A percentile compares a stretch with the other conserved stretches of the same genome.
These are phyloP conservation scores for Myathropa florea DNA, from an alignment of 2,888 invertebrate species.

Conservation along the genomic window DNA sequence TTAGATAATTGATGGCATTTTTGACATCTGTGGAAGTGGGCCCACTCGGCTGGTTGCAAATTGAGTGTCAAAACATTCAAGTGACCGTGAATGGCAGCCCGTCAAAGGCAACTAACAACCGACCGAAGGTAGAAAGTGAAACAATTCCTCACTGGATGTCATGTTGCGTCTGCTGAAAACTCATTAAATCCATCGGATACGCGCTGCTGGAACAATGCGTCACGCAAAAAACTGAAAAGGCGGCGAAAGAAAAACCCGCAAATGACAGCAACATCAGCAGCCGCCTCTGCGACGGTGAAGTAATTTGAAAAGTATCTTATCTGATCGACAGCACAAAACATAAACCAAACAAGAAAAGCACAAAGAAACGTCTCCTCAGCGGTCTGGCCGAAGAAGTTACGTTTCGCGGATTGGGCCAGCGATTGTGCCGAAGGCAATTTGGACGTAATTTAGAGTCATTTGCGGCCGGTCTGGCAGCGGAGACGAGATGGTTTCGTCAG, in stretches of 20 bases:
- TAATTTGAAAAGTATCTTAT: conserved; percentile 44
- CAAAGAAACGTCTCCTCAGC: not conserved
- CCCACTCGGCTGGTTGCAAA: not conserved
- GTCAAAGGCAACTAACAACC: not conserved
- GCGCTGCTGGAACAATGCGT: conserved; percentile 9
- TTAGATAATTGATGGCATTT: not conserved
- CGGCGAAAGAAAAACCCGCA: not conserved
- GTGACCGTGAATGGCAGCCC: not conserved
- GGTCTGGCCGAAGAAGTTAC: conserved; percentile 12
- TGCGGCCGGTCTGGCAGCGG: not conserved
- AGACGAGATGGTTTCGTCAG: conserved; percentile 2
- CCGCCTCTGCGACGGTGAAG: conserved; percentile 6
- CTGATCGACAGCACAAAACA: conserved; percentile 51
- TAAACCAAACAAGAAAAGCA: not conserved
- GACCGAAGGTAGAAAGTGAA: conserved; percentile 21
- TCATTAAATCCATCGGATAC: not conserved
- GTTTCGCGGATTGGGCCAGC: not conserved
- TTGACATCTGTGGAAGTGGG: not conserved
- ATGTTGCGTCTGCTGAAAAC: not conserved
- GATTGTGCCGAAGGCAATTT: conserved; percentile 4
- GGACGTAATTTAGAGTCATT: not conserved
- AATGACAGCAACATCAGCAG: conserved; percentile 4
- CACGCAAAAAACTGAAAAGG: not conserved
- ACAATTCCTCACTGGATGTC: not conserved
- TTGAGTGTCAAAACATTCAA: not conserved